Conservation (phyloP, 2,888 invertebrate genomes). For the Taphrorychus bicolor region DNA sequence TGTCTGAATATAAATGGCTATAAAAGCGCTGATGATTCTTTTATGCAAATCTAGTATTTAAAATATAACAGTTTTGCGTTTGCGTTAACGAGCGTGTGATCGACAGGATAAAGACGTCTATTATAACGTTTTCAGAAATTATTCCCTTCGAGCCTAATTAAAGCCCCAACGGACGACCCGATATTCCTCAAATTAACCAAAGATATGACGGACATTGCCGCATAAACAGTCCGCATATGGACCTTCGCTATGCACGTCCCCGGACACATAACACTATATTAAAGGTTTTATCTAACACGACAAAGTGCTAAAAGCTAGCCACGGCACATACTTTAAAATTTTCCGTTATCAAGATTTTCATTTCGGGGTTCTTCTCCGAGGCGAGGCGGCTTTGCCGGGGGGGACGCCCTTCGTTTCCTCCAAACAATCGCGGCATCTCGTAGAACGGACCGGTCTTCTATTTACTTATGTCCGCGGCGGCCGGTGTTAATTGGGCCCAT, state of each 20-base stretch:
- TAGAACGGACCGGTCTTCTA: slow-evolving; percentile 23
- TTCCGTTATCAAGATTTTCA: slow-evolving; percentile 41
- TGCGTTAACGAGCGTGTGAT: not conserved
- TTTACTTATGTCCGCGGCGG: slow-evolving; percentile 33
- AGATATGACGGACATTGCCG: slow-evolving; percentile 22
- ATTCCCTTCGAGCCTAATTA: slow-evolving; percentile 3
- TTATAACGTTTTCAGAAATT: not conserved
- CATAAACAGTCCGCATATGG: slow-evolving; percentile 38
- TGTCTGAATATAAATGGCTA: not conserved
- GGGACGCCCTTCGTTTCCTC: not conserved
- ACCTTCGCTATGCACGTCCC: slow-evolving; percentile 35
- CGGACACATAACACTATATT: slow-evolving; percentile 39
- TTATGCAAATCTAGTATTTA: slow-evolving; percentile 38
- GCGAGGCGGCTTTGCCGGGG: not conserved
- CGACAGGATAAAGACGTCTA: slow-evolving; percentile 1
- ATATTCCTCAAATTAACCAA: slow-evolving; percentile 20
- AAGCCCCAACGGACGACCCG: not conserved
- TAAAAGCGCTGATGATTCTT: slow-evolving; percentile 13
- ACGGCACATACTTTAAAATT: slow-evolving; percentile 41
- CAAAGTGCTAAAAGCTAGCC: slow-evolving; percentile 40
- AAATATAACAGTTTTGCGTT: slow-evolving; percentile 27
- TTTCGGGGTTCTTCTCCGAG: slow-evolving; percentile 21
- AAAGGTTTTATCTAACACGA: slow-evolving; percentile 42
- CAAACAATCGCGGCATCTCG: not conserved
- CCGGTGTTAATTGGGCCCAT: slow-evolving; percentile 40